A percentile compares a stretch with the other conserved stretches of the same genome.
Conservation (phyloP, 1,140 invertebrate genomes). For the Trachymyrmex septentrionalis region DNA sequence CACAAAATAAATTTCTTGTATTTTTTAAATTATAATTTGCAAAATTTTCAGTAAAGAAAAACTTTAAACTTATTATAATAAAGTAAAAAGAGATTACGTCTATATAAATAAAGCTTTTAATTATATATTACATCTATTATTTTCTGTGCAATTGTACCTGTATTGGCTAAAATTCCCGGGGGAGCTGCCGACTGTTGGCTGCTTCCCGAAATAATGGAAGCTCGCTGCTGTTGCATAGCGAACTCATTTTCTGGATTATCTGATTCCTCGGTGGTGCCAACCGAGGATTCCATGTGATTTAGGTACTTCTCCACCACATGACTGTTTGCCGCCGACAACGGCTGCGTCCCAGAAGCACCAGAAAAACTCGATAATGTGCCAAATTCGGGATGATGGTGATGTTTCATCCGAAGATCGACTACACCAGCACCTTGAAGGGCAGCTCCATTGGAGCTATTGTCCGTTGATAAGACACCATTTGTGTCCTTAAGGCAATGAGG, state of each 20-base stretch:
- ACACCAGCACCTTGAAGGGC: slow-evolving; percentile 80
- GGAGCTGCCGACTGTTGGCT: slow-evolving; percentile 80
- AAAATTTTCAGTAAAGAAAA: neutral
- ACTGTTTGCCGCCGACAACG: slow-evolving; percentile 87
- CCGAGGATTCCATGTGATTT: slow-evolving; percentile 86
- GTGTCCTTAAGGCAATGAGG: slow-evolving; percentile 85
- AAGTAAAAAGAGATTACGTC: neutral
- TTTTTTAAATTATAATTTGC: neutral
- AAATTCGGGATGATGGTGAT: slow-evolving; percentile 83
- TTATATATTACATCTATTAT: neutral
- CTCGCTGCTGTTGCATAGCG: slow-evolving; percentile 85
- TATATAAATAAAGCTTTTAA: neutral
- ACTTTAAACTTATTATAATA: neutral
- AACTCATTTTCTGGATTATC: slow-evolving; percentile 81
- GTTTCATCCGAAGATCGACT: slow-evolving; percentile 85
- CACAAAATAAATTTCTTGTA: neutral
- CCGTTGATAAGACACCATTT: slow-evolving; percentile 82
- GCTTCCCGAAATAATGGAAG: slow-evolving; percentile 85
- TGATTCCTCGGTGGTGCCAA: slow-evolving; percentile 75
- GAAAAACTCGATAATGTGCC: slow-evolving; percentile 80
- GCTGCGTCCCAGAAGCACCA: slow-evolving; percentile 78
- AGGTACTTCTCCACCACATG: slow-evolving; percentile 89
- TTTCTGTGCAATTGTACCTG: slow-evolving; percentile 40
- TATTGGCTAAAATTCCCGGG: slow-evolving; percentile 15
- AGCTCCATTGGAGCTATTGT: slow-evolving; percentile 76